Base-by-base conservation (phyloP, 2,797 vertebrate species). In the Falco biarmicus region DNA sequence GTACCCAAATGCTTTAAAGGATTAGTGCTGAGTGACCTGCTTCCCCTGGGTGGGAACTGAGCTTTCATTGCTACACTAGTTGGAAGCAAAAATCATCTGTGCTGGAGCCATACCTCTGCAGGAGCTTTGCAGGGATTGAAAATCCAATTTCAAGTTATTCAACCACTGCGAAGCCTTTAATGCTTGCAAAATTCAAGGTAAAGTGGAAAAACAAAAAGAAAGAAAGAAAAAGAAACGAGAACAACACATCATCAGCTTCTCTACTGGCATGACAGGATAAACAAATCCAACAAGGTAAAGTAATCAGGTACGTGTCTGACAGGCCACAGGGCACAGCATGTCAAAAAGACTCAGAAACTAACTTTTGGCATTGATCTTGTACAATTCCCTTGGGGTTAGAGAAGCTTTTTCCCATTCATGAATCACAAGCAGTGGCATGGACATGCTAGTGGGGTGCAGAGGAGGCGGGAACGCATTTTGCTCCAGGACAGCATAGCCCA, bases 121-220 rank as follows among this genome's bases (percentile, higher is more conserved):
- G 82, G 53, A 63, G 82, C 63, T 71, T 95, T 80, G 68, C n/a
- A 76, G 60, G 64, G 86, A 80, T 17, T 54, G 82, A 54, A 84
- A 94, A 95, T 94, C 78, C 92, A 89, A 87, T 94, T 87, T 84
- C 28, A 53, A 47, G 78, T 80, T 61, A 50, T 59, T 87, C 65
- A 73, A 26, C 28, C n/a, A 31, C 64, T 25, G 45, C 54, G 60
- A 73, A 84, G 22, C 10, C 69, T 71, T 59, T 80, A 89, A 80
- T 73, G 82, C 69, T 73, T 41, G 31, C 86, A 73, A 68, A 89
- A 79, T 51, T 79, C 82, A 59, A 82, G 51, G 51, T 53, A 3
- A 41, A 34, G 45, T 19, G 37, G 24, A 13, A 29, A 24, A 43
- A 29, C 16, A 51, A 4, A 29, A 5, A 26, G 5, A 16, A 32